Base-by-base conservation (phyloP, 2,797 vertebrate species). In the Podarcis lilfordi region DNA sequence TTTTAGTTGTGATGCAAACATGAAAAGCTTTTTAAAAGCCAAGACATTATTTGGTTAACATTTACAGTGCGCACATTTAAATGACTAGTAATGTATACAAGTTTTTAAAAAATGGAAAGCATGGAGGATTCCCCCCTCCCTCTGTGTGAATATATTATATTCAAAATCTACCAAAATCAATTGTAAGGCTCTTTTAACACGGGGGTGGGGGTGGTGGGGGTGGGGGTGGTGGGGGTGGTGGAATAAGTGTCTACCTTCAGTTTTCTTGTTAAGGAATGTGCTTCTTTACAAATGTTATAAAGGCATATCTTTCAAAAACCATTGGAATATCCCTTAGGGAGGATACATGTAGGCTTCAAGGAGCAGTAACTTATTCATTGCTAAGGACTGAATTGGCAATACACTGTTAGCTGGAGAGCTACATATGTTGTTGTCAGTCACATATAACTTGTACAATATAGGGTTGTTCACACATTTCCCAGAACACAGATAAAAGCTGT, bases 21-120 rank as follows among this genome's bases (percentile, higher is more conserved):
- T 8, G 37, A 5, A 76, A 87, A 76, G 17, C 45, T 59, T 17
- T 37, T 13, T 13, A 23, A 80, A 86, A 80, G 55, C 3, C 3
- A 76, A 45, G 23, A 66, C 19, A 76, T 68, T 76, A 68, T 87
- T 87, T 82, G 86, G 13, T 45, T 82, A 75, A 72, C 80, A 75
- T 82, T 87, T 87, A 71, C 40, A 68, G 35, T 35, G 59, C 29
- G 76, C 15, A 37, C 25, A 87, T 11, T 87, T 59, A 87, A 81
- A 87, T 78, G 25, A 8, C n/a, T 66, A 75, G 11, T 88, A 77
- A 76, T 82, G 40, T 25, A 77, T 50, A 23, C 23, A 50, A 76
- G 8, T 19, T 50, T 0, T 1, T 29, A n/a, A 64, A 50, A 72
- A 76, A n/a, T 5, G 25, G n/a, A 50, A 82, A 68, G 11, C 59